Percentiles rank a stretch among this genome's conserved stretches.
phyloP scores from a whole-genome alignment of 2,113 vertebrate species.

The Neodon shergylaensis region DNA sequence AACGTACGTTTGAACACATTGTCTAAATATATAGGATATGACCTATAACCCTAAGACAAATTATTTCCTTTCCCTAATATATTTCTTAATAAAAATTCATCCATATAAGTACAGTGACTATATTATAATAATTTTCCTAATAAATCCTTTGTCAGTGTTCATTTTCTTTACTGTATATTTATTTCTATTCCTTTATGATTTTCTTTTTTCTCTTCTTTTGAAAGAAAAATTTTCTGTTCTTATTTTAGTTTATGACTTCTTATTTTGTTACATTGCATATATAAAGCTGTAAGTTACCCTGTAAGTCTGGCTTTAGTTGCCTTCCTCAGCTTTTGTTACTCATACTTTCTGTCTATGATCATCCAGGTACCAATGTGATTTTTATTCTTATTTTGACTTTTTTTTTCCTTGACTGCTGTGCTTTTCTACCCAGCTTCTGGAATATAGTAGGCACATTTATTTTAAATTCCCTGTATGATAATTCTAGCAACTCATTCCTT shows the following conservation, averaged over 20 bases:
- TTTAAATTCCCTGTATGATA: background rate
- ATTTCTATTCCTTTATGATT: background rate
- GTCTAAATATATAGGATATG: background rate
- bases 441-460: background rate
- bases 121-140: background rate
- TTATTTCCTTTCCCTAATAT: background rate
- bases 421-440: background rate
- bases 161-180: background rate
- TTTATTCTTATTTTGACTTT: background rate
- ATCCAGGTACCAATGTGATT: background rate
- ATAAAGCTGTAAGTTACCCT: slow-evolving; percentile 12
- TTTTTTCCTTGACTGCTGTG: background rate
- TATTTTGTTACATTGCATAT: background rate
- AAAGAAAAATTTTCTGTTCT: background rate
- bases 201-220: background rate
- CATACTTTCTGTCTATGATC: background rate
- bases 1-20: background rate
- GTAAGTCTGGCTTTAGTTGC: background rate
- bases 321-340: background rate
- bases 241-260: background rate
- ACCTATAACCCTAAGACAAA: background rate
- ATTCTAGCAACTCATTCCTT: background rate
- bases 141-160: background rate
- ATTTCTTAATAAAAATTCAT: background rate
- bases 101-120: background rate